Percentiles rank a stretch among this genome's conserved stretches.
Conservation (phyloP, 2,797 vertebrate species). For the Aldrovandia affinis region DNA sequence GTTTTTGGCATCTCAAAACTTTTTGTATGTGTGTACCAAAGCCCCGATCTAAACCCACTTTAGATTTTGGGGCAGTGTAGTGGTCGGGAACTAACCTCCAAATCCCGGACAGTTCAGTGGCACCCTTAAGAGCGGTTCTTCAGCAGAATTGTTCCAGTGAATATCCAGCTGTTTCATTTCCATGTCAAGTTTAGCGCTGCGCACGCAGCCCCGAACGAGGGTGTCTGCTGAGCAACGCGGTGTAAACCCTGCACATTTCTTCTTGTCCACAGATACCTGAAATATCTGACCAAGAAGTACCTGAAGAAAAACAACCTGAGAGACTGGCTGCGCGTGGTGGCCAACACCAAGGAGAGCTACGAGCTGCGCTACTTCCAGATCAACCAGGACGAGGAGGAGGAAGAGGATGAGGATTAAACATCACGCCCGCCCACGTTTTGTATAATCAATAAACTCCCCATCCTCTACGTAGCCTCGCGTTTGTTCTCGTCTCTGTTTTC, state of each 20-base stretch:
- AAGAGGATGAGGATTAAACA: conserved; percentile 84
- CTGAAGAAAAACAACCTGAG: conserved; percentile 85
- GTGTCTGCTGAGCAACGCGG: too few relatives aligned
- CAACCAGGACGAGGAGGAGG: conserved; percentile 85
- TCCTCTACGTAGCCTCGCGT: background rate
- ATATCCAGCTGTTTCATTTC: background rate
- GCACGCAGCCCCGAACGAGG: too few relatives aligned
- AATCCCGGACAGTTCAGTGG: too few relatives aligned
- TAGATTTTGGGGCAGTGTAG: too few relatives aligned
- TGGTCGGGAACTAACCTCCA: too few relatives aligned
- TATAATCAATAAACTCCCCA: conserved; percentile 78
- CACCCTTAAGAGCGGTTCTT: background rate
- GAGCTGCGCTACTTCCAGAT: conserved; percentile 88
- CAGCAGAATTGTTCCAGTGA: background rate
- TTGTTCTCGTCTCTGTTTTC: conserved; percentile 47
- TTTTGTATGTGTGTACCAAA: too few relatives aligned
- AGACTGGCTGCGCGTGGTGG: conserved; percentile 83
- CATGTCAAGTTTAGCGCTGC: background rate
- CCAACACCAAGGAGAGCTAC: conserved; percentile 84
- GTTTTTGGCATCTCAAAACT: too few relatives aligned
- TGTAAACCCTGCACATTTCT: background rate
- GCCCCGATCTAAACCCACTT: too few relatives aligned
- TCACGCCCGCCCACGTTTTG: conserved; percentile 64
- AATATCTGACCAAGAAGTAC: conserved; percentile 88
- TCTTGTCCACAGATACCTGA: conserved; percentile 75